A percentile compares a stretch with the other conserved stretches of the same genome.
phyloP scores from a whole-genome alignment of 2,113 vertebrate genomes.

The Mormoops blainvillei region DNA sequence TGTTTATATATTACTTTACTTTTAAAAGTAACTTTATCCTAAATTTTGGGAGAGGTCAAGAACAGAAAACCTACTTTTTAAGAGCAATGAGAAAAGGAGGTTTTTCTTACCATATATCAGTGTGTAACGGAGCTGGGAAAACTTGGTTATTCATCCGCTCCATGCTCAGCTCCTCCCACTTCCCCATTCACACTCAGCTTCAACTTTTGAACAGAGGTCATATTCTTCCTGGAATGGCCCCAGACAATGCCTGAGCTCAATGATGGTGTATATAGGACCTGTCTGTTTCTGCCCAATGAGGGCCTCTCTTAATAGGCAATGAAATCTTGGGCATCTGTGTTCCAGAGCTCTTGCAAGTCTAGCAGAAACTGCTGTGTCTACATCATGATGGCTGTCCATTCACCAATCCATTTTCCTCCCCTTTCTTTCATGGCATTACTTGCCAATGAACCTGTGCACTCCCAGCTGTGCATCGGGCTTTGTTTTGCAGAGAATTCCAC shows the following conservation, averaged over 20 bases:
- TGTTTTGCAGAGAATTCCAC: not conserved
- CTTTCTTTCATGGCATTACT: not conserved
- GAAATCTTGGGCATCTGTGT: not conserved
- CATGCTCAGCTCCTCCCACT: not conserved
- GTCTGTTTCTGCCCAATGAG: not conserved
- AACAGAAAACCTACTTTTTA: not conserved
- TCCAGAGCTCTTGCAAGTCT: fast-evolving
- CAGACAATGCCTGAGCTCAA: not conserved
- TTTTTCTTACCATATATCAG: not conserved
- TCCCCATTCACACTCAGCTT: not conserved
- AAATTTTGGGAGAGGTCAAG: not conserved
- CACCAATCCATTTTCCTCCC: too few species aligned
- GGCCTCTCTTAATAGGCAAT: not conserved
- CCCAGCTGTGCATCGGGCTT: not conserved
- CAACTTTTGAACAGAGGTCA: not conserved
- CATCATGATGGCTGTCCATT: fast-evolving
- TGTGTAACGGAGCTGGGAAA: not conserved
- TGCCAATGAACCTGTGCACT: not conserved
- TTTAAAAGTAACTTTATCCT: not conserved
- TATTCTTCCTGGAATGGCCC: not conserved
- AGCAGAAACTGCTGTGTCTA: not conserved
- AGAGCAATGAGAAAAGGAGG: not conserved
- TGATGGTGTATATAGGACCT: not conserved
- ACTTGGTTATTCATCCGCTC: not conserved
- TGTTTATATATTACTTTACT: not conserved